phyloP scores from a whole-genome alignment of 2,113 vertebrate species.

The Cyanoramphus novaezelandiae region DNA sequence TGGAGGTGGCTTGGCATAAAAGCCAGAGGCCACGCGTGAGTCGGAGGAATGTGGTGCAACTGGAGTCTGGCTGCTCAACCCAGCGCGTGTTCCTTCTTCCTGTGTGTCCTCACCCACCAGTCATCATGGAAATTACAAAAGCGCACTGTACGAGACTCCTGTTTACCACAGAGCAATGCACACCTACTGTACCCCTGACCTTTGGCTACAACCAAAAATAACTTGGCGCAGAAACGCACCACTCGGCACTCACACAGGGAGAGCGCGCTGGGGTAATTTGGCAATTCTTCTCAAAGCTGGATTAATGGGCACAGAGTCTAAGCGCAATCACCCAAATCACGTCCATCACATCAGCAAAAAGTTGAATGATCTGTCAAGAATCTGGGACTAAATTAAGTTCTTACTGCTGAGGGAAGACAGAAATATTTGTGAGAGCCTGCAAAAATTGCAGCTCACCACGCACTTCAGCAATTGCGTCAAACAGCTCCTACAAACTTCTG shows the following conservation, averaged over 20 bases:
- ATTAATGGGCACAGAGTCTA: neutral
- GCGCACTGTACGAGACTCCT: neutral
- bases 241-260: neutral
- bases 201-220: slow-evolving; percentile 6
- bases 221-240: neutral
- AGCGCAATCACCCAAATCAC: neutral
- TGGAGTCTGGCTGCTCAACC: neutral
- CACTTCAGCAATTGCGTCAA: neutral
- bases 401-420: neutral
- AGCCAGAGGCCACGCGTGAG: slow-evolving; percentile 8
- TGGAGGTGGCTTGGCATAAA: neutral
- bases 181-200: neutral
- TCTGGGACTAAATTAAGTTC: neutral
- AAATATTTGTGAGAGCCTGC: neutral
- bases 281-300: neutral
- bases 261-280: neutral
- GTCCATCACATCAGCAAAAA: neutral
- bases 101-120: neutral
- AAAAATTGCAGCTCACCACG: neutral
- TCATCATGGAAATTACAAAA: neutral
- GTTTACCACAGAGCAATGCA: neutral
- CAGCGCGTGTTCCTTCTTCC: neutral
- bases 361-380: neutral
- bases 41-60: slow-evolving; percentile 5
- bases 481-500: neutral